These are phyloP conservation scores for Xyliphius kryptos DNA, from an alignment of 2,113 vertebrate species.

Conservation along the genomic window DNA sequence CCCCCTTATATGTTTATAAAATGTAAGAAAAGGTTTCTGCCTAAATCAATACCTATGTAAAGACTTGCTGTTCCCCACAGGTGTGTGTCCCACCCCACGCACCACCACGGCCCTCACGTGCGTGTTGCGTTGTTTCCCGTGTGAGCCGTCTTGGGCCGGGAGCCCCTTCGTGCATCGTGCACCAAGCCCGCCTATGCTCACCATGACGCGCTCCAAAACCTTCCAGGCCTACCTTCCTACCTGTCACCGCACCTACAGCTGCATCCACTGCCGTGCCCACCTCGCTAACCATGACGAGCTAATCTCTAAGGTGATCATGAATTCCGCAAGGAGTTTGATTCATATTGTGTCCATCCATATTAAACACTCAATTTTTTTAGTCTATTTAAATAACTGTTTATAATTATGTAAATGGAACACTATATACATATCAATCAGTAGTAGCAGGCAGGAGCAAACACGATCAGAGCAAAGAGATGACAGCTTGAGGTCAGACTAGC, in stretches of 20 bases:
- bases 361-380: no score
- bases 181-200: constrained; percentile 93
- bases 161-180: constrained; percentile 90
- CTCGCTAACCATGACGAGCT: constrained; percentile 98
- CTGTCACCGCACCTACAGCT: constrained; percentile 97
- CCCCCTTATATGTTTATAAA: no score
- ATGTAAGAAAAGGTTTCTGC: no score
- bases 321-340: no score
- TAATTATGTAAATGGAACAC: background rate
- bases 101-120: constrained; percentile 99
- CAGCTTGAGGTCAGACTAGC: no score
- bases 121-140: constrained; percentile 98
- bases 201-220: constrained; percentile 99
- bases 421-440: constrained; percentile 4
- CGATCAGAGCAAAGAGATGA: no score
- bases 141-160: constrained; percentile 94
- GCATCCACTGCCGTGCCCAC: constrained; percentile 96
- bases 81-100: constrained; percentile 84
- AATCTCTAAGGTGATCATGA: constrained; percentile 92
- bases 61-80: constrained; percentile 42
- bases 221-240: constrained; percentile 97
- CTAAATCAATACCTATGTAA: no score
- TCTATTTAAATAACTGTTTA: background rate
- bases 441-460: no score
- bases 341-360: no score